Evolutionary conservation across 2,113 vertebrate species (phyloP).

Genomic region (Melanerpes aurifrons): DNA sequence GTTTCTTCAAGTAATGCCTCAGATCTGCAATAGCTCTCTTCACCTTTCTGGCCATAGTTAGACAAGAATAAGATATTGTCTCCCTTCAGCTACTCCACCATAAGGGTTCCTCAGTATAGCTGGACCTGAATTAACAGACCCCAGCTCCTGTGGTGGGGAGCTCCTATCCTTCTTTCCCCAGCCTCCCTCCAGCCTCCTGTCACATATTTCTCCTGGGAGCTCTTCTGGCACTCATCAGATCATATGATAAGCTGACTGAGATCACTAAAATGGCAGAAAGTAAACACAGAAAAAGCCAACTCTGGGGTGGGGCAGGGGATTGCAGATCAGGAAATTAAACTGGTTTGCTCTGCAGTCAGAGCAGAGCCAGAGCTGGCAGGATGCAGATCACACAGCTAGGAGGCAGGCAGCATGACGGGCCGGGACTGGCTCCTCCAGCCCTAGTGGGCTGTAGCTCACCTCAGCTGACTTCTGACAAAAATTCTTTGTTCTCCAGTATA

Average conservation of each 20-base stretch:
- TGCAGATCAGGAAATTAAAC: constrained; percentile 27
- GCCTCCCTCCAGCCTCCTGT: constrained; percentile 57
- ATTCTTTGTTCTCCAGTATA: background rate
- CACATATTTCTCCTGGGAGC: constrained; percentile 32
- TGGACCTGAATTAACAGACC: constrained; percentile 49
- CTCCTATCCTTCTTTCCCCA: constrained; percentile 44
- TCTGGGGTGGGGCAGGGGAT: background rate
- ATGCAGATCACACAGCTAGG: background rate
- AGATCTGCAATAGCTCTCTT: background rate
- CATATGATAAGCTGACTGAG: constrained; percentile 54
- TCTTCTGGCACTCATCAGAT: constrained; percentile 38
- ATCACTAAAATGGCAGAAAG: constrained; percentile 58
- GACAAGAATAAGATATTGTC: background rate
- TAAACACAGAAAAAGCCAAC: constrained; percentile 29
- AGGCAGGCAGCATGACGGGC: background rate
- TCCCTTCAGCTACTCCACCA: background rate
- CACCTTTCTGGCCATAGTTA: background rate
- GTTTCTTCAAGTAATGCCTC: background rate
- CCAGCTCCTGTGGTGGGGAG: constrained; percentile 16
- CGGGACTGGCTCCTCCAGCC: background rate
- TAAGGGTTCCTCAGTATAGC: constrained; percentile 41
- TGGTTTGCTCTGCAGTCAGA: background rate
- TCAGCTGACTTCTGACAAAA: background rate
- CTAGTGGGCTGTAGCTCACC: background rate
- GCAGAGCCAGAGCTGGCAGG: background rate